Base-by-base conservation (phyloP, 2,888 invertebrate species). In the Orthosia incerta region DNA sequence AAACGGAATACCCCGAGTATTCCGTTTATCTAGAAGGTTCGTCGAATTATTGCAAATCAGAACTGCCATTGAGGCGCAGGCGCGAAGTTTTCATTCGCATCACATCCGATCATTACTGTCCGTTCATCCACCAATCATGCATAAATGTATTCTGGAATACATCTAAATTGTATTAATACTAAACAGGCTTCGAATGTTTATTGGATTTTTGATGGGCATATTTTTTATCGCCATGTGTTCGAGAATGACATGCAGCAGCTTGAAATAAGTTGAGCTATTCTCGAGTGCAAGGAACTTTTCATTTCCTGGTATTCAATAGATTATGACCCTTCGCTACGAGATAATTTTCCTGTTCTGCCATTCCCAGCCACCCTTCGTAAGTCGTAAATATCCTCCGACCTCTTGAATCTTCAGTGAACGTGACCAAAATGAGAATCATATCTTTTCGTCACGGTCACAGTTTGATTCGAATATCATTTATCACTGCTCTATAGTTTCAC, bases 71-170 rank as follows among this genome's bases (percentile, higher is more conserved):
- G 20, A 18, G 62, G 75, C 85, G 79, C 78, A 78, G 65, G 77
- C 80, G 76, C 76, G 72, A 66, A 62, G 18, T 76, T 77, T 76
- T 72, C 53, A 86, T 80, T 80, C 82, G 45, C 74, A 73, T 74
- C 77, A 73, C 82, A 82, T 77, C 60, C 76, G 79, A 87, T 86
- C 84, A 86, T 86, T 83, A 83, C 79, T 79, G 84, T 75, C 78
- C 80, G 76, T 84, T 82, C 77, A 86, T 82, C 71, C 64, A 62
- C 59, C 68, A 78, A 77, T 74, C 77, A 77, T 81, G 74, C 81
- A 74, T 84, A 78, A 84, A 83, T 81, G 67, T 69, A 83, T 84
- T 71, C 56, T 23, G 59, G 74, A 81, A 83, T 78, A 78, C 39
- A 75, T 81, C 70, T 70, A 55, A 77, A 84, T 65, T 68, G 48